Percentiles rank a stretch among this genome's conserved stretches.
These are phyloP conservation scores for Catamblyrhynchus diadema DNA, from an alignment of 2,797 vertebrate genomes.

Conservation along the genomic window DNA sequence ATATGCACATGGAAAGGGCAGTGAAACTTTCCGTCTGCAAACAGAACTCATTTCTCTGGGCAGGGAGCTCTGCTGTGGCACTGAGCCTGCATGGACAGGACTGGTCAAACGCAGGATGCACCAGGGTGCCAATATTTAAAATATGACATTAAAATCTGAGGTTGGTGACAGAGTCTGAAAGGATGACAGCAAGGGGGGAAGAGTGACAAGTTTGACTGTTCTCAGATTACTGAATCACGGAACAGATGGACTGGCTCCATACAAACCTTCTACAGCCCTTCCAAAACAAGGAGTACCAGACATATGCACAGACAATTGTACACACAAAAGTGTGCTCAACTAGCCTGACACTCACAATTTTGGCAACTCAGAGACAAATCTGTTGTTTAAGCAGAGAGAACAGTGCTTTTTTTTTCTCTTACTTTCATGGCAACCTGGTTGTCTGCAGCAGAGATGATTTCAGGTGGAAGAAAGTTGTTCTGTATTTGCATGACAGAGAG, in stretches of 20 bases:
- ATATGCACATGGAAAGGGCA: not conserved
- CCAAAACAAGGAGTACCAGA: slow-evolving; percentile 39
- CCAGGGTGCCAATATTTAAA: not conserved
- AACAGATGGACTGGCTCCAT: slow-evolving; percentile 33
- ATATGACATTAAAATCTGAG: not conserved
- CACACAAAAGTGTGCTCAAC: not conserved
- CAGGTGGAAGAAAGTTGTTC: not conserved
- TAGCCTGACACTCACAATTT: not conserved
- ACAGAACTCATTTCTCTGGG: not conserved
- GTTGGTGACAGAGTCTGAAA: not conserved
- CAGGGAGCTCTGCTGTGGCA: not conserved
- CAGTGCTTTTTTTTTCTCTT: not conserved
- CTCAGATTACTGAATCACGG: not conserved
- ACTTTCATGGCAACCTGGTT: not conserved
- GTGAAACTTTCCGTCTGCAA: not conserved
- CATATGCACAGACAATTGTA: slow-evolving; percentile 4
- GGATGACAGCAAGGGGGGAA: not conserved
- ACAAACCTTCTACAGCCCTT: slow-evolving; percentile 8
- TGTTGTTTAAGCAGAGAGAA: slow-evolving; percentile 12
- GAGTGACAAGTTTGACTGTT: not conserved
- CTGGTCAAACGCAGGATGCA: not conserved
- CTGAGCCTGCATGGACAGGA: not conserved
- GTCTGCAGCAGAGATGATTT: not conserved
- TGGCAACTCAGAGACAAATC: slow-evolving; percentile 16
- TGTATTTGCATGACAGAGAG: not conserved